Evolutionary conservation across 2,113 vertebrate species (phyloP).

Genomic region (Illadopsis cleaveri): DNA sequence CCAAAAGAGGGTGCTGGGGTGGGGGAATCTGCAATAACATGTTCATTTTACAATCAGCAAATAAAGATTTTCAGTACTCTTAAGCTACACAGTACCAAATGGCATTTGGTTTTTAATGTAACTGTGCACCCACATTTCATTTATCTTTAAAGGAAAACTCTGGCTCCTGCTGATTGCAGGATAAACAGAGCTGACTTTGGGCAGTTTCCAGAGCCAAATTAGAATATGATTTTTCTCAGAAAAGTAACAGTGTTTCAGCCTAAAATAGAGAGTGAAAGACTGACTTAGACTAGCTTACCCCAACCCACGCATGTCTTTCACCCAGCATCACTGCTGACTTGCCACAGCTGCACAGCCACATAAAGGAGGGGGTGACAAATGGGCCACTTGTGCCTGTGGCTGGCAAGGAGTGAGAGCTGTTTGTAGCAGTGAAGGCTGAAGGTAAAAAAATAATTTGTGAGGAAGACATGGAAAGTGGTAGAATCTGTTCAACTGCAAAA

Average conservation of each 20-base stretch:
- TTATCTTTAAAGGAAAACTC: background rate
- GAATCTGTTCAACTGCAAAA: background rate
- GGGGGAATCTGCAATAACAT: background rate
- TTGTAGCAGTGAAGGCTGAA: background rate
- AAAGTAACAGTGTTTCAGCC: background rate
- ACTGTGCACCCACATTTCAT: background rate
- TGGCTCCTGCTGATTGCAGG: background rate
- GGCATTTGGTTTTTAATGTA: background rate
- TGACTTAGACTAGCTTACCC: background rate
- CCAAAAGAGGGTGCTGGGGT: background rate
- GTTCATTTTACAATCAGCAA: background rate
- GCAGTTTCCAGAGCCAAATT: background rate
- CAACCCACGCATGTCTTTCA: rapidly evolving
- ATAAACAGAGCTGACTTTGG: background rate
- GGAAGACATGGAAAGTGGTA: background rate
- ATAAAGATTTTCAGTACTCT: background rate
- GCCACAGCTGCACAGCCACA: background rate
- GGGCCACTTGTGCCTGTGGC: background rate
- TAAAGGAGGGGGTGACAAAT: background rate
- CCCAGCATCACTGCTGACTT: background rate
- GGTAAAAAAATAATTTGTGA: background rate
- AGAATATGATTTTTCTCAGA: background rate
- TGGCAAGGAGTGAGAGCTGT: background rate
- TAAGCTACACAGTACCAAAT: background rate
- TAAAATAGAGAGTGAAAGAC: background rate